Conservation (phyloP, 2,113 vertebrate species). For the Fukomys damarensis region DNA sequence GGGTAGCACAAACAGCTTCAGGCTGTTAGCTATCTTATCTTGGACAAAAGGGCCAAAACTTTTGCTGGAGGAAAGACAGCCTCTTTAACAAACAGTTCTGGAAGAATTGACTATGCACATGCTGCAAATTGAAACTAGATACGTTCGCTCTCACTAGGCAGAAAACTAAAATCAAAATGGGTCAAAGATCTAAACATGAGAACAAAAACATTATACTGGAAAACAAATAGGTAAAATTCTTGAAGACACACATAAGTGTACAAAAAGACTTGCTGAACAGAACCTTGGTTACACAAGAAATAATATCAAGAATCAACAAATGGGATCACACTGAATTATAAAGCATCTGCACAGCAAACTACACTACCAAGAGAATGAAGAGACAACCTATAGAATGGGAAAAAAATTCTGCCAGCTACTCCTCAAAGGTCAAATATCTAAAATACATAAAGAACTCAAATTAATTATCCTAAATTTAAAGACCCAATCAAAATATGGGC, state of each 20-base stretch:
- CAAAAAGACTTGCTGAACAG: not conserved
- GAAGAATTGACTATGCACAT: not conserved
- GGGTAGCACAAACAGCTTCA: not conserved
- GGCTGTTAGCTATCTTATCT: not conserved
- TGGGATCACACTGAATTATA: not conserved
- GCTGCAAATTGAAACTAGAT: not conserved
- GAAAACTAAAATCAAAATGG: not conserved
- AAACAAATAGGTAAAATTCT: not conserved
- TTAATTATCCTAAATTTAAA: not conserved
- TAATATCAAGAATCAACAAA: not conserved
- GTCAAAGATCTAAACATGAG: not conserved
- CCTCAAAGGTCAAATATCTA: not conserved
- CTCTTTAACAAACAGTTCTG: not conserved
- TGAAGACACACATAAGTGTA: not conserved
- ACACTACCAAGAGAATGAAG: not conserved
- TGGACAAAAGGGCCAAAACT: not conserved
- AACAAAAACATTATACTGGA: not conserved
- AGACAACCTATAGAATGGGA: not conserved
- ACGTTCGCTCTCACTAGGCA: not conserved
- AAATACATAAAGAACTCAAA: not conserved
- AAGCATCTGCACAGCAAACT: not conserved
- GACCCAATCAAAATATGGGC: not conserved
- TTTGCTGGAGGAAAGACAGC: not conserved
- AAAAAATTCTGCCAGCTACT: not conserved
- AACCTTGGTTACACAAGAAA: not conserved